These are phyloP conservation scores for Epinephelus moara DNA, from an alignment of 2,113 vertebrate species.

Conservation along the genomic window DNA sequence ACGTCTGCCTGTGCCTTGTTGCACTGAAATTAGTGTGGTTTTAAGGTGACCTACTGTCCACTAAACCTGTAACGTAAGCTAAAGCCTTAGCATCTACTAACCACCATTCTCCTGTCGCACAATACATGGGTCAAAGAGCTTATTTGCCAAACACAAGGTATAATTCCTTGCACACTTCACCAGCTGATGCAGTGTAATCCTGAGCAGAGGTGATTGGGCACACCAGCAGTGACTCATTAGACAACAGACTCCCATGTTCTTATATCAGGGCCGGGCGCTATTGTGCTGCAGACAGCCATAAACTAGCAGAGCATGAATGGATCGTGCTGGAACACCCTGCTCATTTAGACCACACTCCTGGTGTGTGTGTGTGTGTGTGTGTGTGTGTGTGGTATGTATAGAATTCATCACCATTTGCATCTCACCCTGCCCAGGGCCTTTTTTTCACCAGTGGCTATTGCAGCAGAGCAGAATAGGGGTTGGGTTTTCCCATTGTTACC, in stretches of 20 bases:
- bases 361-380: constrained; percentile 35
- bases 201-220: constrained; percentile 46
- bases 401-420: constrained; percentile 79
- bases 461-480: constrained; percentile 72
- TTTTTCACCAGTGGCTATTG: constrained; percentile 53
- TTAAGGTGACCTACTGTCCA: neutral
- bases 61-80: constrained; percentile 11
- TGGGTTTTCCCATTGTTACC: constrained; percentile 76
- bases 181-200: constrained; percentile 46
- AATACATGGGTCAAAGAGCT: constrained; percentile 18
- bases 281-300: constrained; percentile 61
- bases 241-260: constrained; percentile 47
- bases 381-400: constrained; percentile 59
- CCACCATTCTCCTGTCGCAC: constrained; percentile 10
- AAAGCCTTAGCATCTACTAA: neutral
- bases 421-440: constrained; percentile 42
- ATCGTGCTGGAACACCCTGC: constrained; percentile 47
- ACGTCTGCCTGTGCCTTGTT: neutral
- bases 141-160: constrained; percentile 20
- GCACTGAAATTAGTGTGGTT: neutral
- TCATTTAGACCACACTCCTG: constrained; percentile 54
- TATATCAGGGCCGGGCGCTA: constrained; percentile 26
- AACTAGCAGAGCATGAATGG: constrained; percentile 62
- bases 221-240: constrained; percentile 62
- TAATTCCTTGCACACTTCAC: constrained; percentile 32